Evolutionary conservation across 2,113 vertebrate genomes (phyloP).

Genomic region (Nycticryphes semicollaris): DNA sequence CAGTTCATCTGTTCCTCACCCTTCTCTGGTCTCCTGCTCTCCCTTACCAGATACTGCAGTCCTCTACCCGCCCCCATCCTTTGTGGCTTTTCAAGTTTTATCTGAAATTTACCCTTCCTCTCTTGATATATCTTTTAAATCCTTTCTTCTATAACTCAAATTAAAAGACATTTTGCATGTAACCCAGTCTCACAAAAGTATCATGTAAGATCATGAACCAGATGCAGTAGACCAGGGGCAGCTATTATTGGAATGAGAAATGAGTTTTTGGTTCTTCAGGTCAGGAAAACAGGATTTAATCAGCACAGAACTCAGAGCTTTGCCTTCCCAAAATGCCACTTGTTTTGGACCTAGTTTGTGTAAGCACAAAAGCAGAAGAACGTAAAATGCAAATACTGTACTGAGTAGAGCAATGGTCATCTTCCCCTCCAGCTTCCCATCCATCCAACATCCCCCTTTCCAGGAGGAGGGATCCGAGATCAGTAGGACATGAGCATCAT

Average conservation of each 20-base stretch:
- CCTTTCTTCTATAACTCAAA: neutral
- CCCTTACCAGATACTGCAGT: neutral
- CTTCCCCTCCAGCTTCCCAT: neutral
- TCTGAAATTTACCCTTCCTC: neutral
- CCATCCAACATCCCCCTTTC: neutral
- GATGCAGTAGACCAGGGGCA: neutral
- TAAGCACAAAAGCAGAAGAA: neutral
- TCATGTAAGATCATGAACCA: neutral
- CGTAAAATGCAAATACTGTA: neutral
- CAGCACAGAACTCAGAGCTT: neutral
- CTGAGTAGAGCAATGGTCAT: neutral
- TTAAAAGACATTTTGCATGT: neutral
- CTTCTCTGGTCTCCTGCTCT: neutral
- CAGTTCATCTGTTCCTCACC: neutral
- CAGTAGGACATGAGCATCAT: neutral
- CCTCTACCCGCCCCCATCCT: neutral
- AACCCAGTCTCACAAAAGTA: neutral
- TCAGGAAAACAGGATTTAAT: neutral
- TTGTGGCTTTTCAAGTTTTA: neutral
- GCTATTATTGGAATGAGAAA: neutral
- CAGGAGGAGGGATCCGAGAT: neutral
- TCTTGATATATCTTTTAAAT: neutral
- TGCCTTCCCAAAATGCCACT: neutral
- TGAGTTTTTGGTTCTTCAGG: neutral
- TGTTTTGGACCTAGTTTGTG: neutral